Evolutionary conservation across 2,888 invertebrate genomes (phyloP), one percentile per base, ranked within the genome.

Genomic region (Hanleya hanleyi): DNA sequence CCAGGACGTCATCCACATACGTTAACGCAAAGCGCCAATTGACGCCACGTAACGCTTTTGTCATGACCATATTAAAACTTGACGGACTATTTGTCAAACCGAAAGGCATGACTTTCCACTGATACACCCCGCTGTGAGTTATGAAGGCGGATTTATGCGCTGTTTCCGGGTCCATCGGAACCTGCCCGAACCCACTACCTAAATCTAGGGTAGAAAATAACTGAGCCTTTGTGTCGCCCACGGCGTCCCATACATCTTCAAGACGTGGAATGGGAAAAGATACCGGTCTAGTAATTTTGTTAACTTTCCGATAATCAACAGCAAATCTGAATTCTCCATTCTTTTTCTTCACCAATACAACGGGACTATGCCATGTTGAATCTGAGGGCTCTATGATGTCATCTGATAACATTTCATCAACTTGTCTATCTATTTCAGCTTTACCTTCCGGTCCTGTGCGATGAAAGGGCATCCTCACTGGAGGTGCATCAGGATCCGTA

Each of bases 1-100:
- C 71, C 5, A 80, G 35, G 15, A 80, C 74, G 49, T 81, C 80
- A 69, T 80, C 77, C 4, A 78, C 37, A 64, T 77, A 81, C 26
- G 71, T 67, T 12, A 80, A 47, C 0, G 50, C 74, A 51, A 67
- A 70, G 64, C 75, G 73, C 76, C 78, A 78, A 18, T 69, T 75
- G 7, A 81, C 35, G n/a, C 75, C 76, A 36, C 66, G 62, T 4
- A 82, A 50, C 26, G 77, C 73, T 7, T 70, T 69, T 38, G 76
- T 62, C 75, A 80, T 77, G 5, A 80, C 70, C 66, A 73, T 73
- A 61, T 80, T 78, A 64, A 79, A 81, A 37, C 69, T 75, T n/a
- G 69, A 68, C 1, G 77, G 77, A 29, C 33, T 32, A 51, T 75
- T 75, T 6, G 9, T 64, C 7, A 75, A 38, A 3, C 75, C 75